Evolutionary conservation across 2,888 invertebrate genomes (phyloP), one percentile per base, ranked within the genome.

Genomic region (Idaea biselata): DNA sequence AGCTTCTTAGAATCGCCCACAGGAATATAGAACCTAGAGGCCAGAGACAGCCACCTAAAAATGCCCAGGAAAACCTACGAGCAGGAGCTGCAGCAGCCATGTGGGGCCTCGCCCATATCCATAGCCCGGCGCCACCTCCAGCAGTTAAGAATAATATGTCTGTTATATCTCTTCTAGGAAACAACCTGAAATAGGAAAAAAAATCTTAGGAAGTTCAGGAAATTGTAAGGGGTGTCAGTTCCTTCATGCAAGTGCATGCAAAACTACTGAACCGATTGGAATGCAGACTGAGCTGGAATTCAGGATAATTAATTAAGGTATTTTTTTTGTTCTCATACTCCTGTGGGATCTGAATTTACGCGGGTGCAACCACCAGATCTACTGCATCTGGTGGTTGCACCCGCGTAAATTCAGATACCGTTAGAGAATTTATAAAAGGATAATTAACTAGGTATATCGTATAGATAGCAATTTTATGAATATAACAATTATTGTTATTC

Each of bases 21-120:
- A 96, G 89, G 63, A 98, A 93, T 58, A 98, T 96, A 0, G 98
- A 97, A 16, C 98, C 98, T 80, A 98, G 95, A 70, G 97, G 97
- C 93, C 98, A 96, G 18, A 98, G 93, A 11, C 96, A 93, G 58
- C 97, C 95, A 60, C 97, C 96, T 65, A 96, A 78, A 68, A 94
- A 97, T 93, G 95, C 96, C 93, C 95, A 97, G 33, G 94, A 90
- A 71, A 95, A 93, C 64, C 94, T 94, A 69, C 94, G 93, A 64
- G 93, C 93, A 32, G 93, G 94, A 11, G 94, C 84, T 8, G 96
- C 94, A n/a, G 90, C 89, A 63, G 94, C 93, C 84, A 98, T 91
- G 81, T 97, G 97, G 57, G 96, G 95, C 68, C 97, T 93, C 60
- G 95, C 95, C 87, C 96, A 97, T 18, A 98, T 91, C 93, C 97